Conservation (phyloP, 2,113 vertebrate species). For the Anoplopoma fimbria region DNA sequence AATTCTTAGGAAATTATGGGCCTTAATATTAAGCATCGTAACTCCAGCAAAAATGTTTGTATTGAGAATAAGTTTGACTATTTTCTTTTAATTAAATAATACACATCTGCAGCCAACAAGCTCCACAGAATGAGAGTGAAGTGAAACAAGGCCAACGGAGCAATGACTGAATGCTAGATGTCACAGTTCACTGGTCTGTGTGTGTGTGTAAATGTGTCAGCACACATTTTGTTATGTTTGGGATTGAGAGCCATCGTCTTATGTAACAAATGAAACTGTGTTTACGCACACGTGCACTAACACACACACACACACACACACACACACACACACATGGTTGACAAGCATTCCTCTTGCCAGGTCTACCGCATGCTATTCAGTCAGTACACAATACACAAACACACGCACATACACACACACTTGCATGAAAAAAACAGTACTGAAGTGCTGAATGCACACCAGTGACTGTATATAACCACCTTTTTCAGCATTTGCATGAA, state of each 20-base stretch:
- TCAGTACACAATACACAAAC: conserved; percentile 20
- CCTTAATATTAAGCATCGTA: not conserved
- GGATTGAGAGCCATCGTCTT: conserved; percentile 18
- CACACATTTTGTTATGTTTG: conserved; percentile 16
- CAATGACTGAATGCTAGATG: conserved; percentile 25
- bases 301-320: conserved; percentile 10
- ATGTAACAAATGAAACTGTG: conserved; percentile 22
- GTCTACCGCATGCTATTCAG: conserved; percentile 45
- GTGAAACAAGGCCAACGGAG: conserved; percentile 1
- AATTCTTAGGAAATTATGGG: not conserved
- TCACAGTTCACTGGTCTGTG: conserved; percentile 19
- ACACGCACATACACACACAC: conserved; percentile 41
- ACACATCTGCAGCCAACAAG: not conserved
- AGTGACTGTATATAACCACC: conserved; percentile 50
- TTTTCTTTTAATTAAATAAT: not conserved
- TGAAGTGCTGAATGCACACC: conserved; percentile 41
- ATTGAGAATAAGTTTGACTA: not conserved
- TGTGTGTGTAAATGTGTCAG: conserved; percentile 31
- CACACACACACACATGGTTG: conserved; percentile 24
- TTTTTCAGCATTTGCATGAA: conserved; percentile 51
- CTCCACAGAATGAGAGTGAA: conserved; percentile 20
- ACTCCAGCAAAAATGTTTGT: not conserved
- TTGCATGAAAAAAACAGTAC: conserved; percentile 49
- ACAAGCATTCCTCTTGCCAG: conserved; percentile 59
- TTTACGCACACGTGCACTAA: not conserved